These are phyloP conservation scores for Fulmarus glacialis DNA, from an alignment of 2,113 vertebrate species.

Conservation along the genomic window DNA sequence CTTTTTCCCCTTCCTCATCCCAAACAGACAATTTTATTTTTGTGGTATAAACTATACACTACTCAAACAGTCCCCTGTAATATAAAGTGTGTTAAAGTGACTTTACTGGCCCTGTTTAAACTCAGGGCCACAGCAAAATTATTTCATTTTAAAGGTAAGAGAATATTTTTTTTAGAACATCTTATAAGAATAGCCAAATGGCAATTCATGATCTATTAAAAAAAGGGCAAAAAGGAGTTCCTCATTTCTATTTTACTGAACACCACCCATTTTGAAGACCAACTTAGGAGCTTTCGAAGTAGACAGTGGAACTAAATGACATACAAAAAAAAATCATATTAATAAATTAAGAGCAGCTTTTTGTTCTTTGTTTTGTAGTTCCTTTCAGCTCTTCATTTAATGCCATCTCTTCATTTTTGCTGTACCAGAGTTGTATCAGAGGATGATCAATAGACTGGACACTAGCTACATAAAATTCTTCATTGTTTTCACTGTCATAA, in stretches of 20 bases:
- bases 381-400: neutral
- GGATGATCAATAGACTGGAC: neutral
- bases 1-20: neutral
- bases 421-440: neutral
- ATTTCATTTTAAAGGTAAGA: neutral
- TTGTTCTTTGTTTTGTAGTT: neutral
- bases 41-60: neutral
- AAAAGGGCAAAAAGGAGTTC: neutral
- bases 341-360: neutral
- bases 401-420: neutral
- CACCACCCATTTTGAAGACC: neutral
- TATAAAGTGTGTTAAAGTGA: neutral
- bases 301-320: neutral
- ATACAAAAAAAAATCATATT: neutral
- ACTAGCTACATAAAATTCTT: neutral
- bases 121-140: neutral
- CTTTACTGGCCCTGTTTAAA: neutral
- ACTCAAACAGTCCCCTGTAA: neutral
- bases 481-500: neutral
- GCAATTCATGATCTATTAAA: neutral
- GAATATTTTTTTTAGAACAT: neutral
- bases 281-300: neutral
- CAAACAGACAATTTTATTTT: neutral
- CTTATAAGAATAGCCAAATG: neutral
- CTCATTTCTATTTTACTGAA: neutral